Evolutionary conservation across 2,797 vertebrate species (phyloP).

Genomic region (Acipenser transmontanus): DNA sequence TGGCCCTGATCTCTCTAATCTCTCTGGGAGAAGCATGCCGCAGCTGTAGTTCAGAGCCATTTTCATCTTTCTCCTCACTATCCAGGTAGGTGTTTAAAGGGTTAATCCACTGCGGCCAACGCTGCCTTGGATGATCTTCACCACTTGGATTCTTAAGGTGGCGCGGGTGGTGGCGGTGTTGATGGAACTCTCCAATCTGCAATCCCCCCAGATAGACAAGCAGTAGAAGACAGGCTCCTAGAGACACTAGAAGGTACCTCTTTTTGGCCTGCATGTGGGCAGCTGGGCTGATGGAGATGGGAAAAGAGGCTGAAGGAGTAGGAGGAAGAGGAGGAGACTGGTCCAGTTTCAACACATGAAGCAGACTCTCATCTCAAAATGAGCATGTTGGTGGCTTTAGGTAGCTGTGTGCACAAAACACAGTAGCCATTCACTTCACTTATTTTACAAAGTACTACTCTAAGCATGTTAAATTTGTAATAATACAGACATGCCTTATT

Average conservation of each 20-base stretch:
- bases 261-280: conserved; percentile 82
- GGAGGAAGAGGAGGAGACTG: conserved; percentile 4
- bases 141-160: conserved; percentile 32
- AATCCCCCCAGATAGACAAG: conserved; percentile 69
- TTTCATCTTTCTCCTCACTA: conserved; percentile 65
- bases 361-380: conserved; percentile 30
- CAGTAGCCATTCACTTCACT: conserved; percentile 9
- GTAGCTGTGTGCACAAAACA: conserved; percentile 12
- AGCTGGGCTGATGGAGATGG: conserved; percentile 40
- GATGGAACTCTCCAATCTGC: conserved; percentile 62
- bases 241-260: conserved; percentile 75
- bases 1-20: conserved; percentile 57
- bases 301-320: conserved; percentile 22
- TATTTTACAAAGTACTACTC: not conserved
- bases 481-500: too few relatives aligned
- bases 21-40: conserved; percentile 63
- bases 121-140: conserved; percentile 32
- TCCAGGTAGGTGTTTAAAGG: conserved; percentile 60
- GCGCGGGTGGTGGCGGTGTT: conserved; percentile 28
- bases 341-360: conserved; percentile 31
- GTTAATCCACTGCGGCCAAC: conserved; percentile 46
- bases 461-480: too few relatives aligned
- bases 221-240: conserved; percentile 69
- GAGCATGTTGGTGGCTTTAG: conserved; percentile 22
- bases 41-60: conserved; percentile 57